Conservation (phyloP, 2,797 vertebrate genomes). For the Serranus cabrilla region DNA sequence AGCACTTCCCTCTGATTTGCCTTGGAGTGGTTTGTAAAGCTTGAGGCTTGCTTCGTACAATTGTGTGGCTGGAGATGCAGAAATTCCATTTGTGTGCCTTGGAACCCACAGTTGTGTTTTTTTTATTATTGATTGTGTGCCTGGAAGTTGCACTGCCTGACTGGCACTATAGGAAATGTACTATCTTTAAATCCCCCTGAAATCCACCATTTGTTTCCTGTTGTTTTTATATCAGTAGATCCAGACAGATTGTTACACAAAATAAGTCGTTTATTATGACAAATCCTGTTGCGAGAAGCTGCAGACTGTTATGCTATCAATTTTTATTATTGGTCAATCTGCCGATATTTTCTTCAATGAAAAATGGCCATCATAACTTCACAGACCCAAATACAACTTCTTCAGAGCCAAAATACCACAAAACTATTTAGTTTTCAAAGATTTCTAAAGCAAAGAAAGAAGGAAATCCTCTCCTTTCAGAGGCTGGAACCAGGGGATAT, state of each 20-base stretch:
- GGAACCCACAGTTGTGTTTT: constrained; percentile 2
- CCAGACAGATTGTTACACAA: background rate
- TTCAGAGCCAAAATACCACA: too few relatives aligned
- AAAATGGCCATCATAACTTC: too few relatives aligned
- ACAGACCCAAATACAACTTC: too few relatives aligned
- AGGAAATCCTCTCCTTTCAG: too few relatives aligned
- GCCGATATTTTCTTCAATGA: too few relatives aligned
- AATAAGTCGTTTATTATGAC: background rate
- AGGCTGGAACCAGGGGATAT: too few relatives aligned
- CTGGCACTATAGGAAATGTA: background rate
- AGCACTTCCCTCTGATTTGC: constrained; percentile 47
- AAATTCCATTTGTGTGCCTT: background rate
- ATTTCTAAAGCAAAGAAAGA: too few relatives aligned
- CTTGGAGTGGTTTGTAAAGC: constrained; percentile 25
- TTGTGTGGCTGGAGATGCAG: constrained; percentile 1
- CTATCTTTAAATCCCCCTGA: background rate
- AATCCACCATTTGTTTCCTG: background rate
- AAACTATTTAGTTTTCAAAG: too few relatives aligned
- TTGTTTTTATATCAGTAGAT: background rate
- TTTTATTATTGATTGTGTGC: background rate
- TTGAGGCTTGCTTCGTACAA: constrained; percentile 9
- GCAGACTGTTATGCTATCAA: background rate
- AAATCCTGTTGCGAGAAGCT: background rate
- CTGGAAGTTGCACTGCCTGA: background rate
- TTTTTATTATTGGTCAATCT: too few relatives aligned